These are phyloP conservation scores for Ophion costatus DNA, from an alignment of 2,888 invertebrate species.

Conservation along the genomic window DNA sequence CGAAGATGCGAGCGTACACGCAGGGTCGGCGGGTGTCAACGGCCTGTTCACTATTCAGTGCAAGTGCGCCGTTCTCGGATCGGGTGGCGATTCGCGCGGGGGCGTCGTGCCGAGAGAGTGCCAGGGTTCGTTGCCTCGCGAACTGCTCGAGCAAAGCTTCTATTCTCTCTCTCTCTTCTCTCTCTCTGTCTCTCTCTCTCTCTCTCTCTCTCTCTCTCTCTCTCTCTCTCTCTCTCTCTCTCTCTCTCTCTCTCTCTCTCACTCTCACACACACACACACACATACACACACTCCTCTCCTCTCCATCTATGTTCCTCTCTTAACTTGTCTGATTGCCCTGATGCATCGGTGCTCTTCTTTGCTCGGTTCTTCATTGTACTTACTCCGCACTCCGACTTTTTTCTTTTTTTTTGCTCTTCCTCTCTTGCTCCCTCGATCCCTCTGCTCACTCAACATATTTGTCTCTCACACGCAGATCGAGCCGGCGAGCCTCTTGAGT, in stretches of 20 bases:
- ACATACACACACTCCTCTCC: too few relatives aligned
- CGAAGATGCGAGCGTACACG: constrained; percentile 14
- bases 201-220: too few relatives aligned
- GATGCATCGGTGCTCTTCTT: constrained; percentile 29
- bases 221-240: background rate
- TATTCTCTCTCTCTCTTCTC: constrained; percentile 58
- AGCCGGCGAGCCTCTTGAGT: constrained; percentile 17
- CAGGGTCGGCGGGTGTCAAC: constrained; percentile 76
- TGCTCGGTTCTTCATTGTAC: constrained; percentile 10
- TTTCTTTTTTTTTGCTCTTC: background rate
- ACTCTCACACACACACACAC: too few relatives aligned
- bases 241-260: background rate
- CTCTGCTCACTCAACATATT: background rate
- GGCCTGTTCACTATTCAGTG: constrained; percentile 81
- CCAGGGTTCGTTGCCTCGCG: constrained; percentile 79
- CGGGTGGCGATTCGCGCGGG: constrained; percentile 71
- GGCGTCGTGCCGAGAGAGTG: constrained; percentile 74
- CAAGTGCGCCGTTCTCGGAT: constrained; percentile 76
- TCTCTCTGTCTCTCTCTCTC: constrained; percentile 25
- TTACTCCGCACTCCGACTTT: background rate
- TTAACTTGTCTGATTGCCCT: constrained; percentile 13
- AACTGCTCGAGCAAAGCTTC: constrained; percentile 66
- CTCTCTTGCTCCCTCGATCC: background rate
- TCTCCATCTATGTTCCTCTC: background rate
- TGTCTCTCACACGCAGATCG: constrained; percentile 6